Base-by-base conservation (phyloP, 2,113 vertebrate species). In the Channa maculata region DNA sequence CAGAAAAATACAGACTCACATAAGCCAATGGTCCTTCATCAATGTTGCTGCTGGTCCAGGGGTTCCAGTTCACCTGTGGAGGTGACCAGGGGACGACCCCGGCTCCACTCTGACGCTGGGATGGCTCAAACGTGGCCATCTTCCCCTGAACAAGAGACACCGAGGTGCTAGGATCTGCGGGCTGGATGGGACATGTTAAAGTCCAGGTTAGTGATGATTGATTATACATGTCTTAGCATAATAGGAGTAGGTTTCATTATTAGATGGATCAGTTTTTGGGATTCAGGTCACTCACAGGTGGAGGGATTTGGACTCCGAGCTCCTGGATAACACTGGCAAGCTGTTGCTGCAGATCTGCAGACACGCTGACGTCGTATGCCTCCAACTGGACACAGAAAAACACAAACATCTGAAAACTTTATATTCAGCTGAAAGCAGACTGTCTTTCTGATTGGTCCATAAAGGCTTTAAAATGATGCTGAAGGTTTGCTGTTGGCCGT, bases 21-120 rank as follows among this genome's bases (percentile, higher is more conserved):
- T 92, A 97, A 52, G 98, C 97, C 81, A 99, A 90, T 1, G 97
- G 98, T 0, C 98, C 98, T 5, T 99, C 98, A 57, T 99, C 98
- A 15, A 99, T 99, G 92, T 99, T 99, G 92, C 95, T 96, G 91
- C 97, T 96, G 34, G 97, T 99, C 98, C 98, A 99, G 15, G 98
- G 98, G 93, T 99, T 99, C 98, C 98, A 99, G 92, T 99, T 99
- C 84, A 96, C 95, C 62, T 99, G 97, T 2, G 98, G 98, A 0
- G 98, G 98, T 5, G 98, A 99, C 98, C 98, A 99, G 0, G 97
- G 97, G 51, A 99, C 96, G 45, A 98, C 97, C 0, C 96, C 98
- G 0, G 80, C 85, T 0, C 79, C 89, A 39, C 69, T 96, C 73
- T 98, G 97, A 37, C 90, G 93, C 86, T 97, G 96, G 0, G 96